Percentiles rank a stretch among this genome's conserved stretches.
phyloP scores from a whole-genome alignment of 2,888 invertebrate species.

The Drosophila anomalata region DNA sequence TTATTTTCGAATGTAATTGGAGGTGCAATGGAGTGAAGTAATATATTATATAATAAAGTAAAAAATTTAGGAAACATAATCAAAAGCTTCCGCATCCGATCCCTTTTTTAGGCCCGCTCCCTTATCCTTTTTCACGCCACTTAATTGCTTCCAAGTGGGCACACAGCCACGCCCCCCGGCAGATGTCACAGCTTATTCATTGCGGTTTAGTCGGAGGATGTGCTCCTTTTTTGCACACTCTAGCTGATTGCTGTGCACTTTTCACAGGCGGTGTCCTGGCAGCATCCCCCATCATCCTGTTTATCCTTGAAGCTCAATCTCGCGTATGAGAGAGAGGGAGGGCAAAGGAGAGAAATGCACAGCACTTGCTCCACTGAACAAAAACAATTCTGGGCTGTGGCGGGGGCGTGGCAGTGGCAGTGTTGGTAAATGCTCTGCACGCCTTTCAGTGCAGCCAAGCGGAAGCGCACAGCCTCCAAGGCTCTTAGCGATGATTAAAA shows the following conservation, averaged over 20 bases:
- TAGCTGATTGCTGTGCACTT: slow-evolving; percentile 64
- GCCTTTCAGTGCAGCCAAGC: slow-evolving; percentile 55
- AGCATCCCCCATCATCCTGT: slow-evolving; percentile 8
- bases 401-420: slow-evolving; percentile 40
- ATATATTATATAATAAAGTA: slow-evolving; percentile 24
- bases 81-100: too few relatives aligned
- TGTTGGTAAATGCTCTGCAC: slow-evolving; percentile 69
- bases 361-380: slow-evolving; percentile 59
- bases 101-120: background rate
- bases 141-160: slow-evolving; percentile 43
- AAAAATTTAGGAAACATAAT: background rate
- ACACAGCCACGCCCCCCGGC: slow-evolving; percentile 27
- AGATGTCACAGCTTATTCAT: slow-evolving; percentile 36
- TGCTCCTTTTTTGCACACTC: slow-evolving; percentile 53
- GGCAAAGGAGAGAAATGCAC: slow-evolving; percentile 50
- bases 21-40: slow-evolving; percentile 10
- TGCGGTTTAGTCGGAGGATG: slow-evolving; percentile 30
- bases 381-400: slow-evolving; percentile 54
- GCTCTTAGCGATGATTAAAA: slow-evolving; percentile 74
- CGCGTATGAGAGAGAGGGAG: slow-evolving; percentile 36
- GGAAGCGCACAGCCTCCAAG: slow-evolving; percentile 45
- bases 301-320: slow-evolving; percentile 52
- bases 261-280: background rate
- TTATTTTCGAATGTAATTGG: slow-evolving; percentile 6
- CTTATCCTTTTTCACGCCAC: slow-evolving; percentile 1